Evolutionary conservation across 1,140 invertebrate species (phyloP).

Genomic region (Chironomus striatipennis): DNA sequence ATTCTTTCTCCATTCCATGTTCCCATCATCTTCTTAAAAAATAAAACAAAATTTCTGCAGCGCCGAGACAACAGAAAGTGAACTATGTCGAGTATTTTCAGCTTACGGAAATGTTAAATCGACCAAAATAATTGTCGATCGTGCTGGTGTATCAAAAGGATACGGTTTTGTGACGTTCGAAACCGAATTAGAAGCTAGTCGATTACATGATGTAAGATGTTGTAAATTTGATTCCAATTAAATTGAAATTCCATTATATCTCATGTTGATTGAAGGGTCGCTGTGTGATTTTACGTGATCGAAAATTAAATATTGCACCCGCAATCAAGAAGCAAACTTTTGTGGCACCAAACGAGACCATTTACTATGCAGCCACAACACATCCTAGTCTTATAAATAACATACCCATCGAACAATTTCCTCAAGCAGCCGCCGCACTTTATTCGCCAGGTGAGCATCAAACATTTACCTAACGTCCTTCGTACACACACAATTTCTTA

Average conservation of each 20-base stretch:
- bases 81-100: slow-evolving; percentile 72
- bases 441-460: slow-evolving; percentile 38
- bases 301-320: slow-evolving; percentile 83
- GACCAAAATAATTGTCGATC: slow-evolving; percentile 88
- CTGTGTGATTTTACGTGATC: slow-evolving; percentile 66
- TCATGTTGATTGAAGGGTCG: slow-evolving; percentile 49
- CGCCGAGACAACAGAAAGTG: slow-evolving; percentile 72
- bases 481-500: slow-evolving; percentile 31
- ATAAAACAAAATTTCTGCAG: slow-evolving; percentile 38
- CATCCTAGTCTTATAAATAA: slow-evolving; percentile 40
- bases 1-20: neutral
- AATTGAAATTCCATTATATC: neutral
- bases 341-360: slow-evolving; percentile 39
- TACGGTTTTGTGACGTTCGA: slow-evolving; percentile 95
- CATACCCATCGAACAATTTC: slow-evolving; percentile 41
- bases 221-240: slow-evolving; percentile 24
- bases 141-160: slow-evolving; percentile 89
- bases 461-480: slow-evolving; percentile 39
- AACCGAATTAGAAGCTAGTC: slow-evolving; percentile 79
- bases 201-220: slow-evolving; percentile 55
- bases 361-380: slow-evolving; percentile 37
- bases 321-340: slow-evolving; percentile 75
- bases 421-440: slow-evolving; percentile 32
- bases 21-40: neutral
- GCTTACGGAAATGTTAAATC: slow-evolving; percentile 85